These are phyloP conservation scores for Gallinago stenura DNA, from an alignment of 2,797 vertebrate species.

Conservation along the genomic window DNA sequence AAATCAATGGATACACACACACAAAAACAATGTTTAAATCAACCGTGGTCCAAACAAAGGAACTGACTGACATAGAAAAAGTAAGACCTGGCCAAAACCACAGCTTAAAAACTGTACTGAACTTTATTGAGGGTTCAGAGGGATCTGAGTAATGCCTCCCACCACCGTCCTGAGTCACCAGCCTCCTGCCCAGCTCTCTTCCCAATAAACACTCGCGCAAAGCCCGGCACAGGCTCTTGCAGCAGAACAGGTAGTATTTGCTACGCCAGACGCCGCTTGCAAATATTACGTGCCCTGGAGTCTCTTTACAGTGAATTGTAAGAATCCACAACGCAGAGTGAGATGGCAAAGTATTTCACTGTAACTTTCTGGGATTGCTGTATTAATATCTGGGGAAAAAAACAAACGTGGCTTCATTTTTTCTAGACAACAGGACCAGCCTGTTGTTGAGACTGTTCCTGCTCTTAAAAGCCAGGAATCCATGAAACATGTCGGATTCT, in stretches of 20 bases:
- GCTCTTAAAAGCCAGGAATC: background rate
- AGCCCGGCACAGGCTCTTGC: background rate
- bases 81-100: background rate
- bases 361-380: too few relatives aligned
- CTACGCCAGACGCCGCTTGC: background rate
- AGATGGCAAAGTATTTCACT: background rate
- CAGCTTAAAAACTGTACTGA: background rate
- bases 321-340: background rate
- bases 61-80: background rate
- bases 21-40: constrained; percentile 11
- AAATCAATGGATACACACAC: background rate
- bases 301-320: background rate
- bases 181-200: background rate
- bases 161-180: background rate
- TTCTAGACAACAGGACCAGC: background rate
- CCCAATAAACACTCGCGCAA: background rate
- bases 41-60: background rate
- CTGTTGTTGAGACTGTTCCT: background rate
- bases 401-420: background rate
- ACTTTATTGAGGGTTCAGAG: background rate
- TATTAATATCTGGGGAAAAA: background rate
- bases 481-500: background rate
- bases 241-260: too few relatives aligned
- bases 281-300: background rate
- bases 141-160: background rate